Conservation (phyloP, 1,140 invertebrate genomes). For the Trachymyrmex septentrionalis region DNA sequence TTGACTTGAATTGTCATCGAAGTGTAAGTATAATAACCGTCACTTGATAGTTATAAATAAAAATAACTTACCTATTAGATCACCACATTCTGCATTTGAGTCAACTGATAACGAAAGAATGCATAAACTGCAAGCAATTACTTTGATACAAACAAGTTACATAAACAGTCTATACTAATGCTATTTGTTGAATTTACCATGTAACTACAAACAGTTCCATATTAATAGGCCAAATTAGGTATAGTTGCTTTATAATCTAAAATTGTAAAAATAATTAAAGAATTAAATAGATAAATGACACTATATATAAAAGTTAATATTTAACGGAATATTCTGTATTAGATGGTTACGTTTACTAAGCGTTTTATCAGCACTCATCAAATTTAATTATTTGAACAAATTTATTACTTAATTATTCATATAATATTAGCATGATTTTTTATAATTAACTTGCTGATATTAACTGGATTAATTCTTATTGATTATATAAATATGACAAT, state of each 20-base stretch:
- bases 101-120: too few relatives aligned
- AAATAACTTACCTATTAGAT: too few relatives aligned
- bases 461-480: not conserved
- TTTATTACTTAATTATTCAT: not conserved
- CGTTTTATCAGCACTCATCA: not conserved
- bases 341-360: not conserved
- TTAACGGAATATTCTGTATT: not conserved
- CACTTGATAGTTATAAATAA: too few relatives aligned
- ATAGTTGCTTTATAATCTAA: not conserved
- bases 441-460: not conserved
- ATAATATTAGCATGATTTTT: not conserved
- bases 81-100: too few relatives aligned
- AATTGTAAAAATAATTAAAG: not conserved
- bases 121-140: too few relatives aligned
- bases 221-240: too few relatives aligned
- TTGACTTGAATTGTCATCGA: not conserved
- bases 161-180: too few relatives aligned
- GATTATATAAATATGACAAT: not conserved
- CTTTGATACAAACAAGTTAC: too few relatives aligned
- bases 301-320: not conserved
- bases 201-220: too few relatives aligned
- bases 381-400: not conserved
- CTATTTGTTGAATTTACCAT: too few relatives aligned
- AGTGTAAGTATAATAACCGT: not conserved
- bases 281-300: not conserved